phyloP scores from a whole-genome alignment of 2,113 vertebrate species.

The Equus quagga region DNA sequence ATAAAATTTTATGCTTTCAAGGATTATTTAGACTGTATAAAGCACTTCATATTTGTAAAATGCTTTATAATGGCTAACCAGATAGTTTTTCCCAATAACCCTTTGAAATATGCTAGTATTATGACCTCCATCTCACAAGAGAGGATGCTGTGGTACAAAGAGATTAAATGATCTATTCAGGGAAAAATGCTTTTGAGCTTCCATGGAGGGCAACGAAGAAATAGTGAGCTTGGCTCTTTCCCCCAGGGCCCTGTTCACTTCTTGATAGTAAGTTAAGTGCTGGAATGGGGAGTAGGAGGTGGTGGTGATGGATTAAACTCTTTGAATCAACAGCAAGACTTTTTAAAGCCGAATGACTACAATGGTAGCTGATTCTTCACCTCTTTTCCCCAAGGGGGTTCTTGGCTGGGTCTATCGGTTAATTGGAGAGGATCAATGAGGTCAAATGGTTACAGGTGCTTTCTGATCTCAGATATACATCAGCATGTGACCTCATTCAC shows the following conservation, averaged over 20 bases:
- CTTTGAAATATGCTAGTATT: conserved; percentile 38
- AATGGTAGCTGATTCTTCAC: background rate
- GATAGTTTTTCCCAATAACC: conserved; percentile 11
- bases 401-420: background rate
- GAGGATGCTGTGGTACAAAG: conserved; percentile 5
- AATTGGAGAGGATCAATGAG: background rate
- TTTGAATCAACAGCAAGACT: background rate
- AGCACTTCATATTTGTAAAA: conserved; percentile 60
- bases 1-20: conserved; percentile 34
- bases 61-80: conserved; percentile 42
- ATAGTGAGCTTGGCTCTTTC: background rate
- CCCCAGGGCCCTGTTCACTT: background rate
- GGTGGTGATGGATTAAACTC: background rate
- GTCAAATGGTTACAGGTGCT: background rate
- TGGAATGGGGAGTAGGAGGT: background rate
- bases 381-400: background rate
- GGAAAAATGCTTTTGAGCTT: conserved; percentile 32
- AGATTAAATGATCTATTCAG: conserved; percentile 55
- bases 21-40: conserved; percentile 59
- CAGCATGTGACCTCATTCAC: background rate
- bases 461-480: background rate
- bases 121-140: conserved; percentile 36
- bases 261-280: background rate
- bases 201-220: background rate
- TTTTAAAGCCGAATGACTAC: background rate